Conservation (phyloP, 2,113 vertebrate species). For the Prietella phreatophila region DNA sequence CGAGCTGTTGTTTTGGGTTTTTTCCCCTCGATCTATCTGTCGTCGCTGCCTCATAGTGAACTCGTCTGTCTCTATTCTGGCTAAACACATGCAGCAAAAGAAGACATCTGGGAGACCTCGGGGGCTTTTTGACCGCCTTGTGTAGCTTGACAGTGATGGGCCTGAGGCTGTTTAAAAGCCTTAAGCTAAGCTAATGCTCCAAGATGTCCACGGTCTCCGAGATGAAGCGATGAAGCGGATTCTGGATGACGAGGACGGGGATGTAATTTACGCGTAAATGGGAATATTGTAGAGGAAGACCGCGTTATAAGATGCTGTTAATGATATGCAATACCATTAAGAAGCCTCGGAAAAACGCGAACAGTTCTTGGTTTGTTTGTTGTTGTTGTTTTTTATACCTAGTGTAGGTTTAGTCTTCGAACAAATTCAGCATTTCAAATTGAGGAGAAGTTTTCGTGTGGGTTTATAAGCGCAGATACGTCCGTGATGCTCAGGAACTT, state of each 20-base stretch:
- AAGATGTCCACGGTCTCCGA: not conserved
- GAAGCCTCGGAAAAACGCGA: not conserved
- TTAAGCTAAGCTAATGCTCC: conserved; percentile 16
- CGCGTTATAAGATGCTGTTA: not conserved
- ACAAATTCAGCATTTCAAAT: not conserved
- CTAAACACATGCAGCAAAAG: not conserved
- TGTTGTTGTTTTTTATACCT: not conserved
- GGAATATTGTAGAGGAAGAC: not conserved
- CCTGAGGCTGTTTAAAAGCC: conserved; percentile 15
- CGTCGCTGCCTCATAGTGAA: not conserved
- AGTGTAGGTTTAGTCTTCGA: no score
- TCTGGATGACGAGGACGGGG: not conserved
- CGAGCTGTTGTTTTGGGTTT: not conserved
- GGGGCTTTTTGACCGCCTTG: conserved; percentile 16
- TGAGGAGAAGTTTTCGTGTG: not conserved
- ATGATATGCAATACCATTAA: not conserved
- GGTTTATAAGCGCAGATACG: not conserved
- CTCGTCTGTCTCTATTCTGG: not conserved
- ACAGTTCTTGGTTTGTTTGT: not conserved
- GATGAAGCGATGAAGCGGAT: not conserved
- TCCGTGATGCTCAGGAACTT: not conserved
- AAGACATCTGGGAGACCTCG: conserved; percentile 5
- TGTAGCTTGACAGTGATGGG: conserved; percentile 18
- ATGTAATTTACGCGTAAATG: not conserved
- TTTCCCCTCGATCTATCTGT: not conserved